A percentile compares a stretch with the other conserved stretches of the same genome.
phyloP scores from a whole-genome alignment of 2,888 invertebrate species.

The Heteropelma amictum region DNA sequence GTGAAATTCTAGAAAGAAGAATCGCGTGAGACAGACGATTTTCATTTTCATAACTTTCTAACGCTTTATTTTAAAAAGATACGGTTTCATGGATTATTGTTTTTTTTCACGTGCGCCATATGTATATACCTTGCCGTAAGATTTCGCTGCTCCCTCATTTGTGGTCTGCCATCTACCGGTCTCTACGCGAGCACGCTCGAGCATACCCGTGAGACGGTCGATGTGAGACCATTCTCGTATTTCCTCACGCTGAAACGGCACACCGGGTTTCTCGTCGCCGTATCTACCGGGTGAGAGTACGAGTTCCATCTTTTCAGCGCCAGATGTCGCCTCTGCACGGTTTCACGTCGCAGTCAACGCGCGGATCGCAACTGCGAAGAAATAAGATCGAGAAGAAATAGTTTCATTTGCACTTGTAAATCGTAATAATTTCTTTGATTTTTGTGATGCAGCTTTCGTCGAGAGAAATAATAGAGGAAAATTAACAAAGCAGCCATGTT shows the following conservation, averaged over 20 bases:
- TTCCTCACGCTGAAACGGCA: conserved; percentile 79
- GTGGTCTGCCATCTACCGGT: conserved; percentile 80
- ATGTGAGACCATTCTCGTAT: conserved; percentile 80
- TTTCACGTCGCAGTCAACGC: no score
- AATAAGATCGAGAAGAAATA: neutral
- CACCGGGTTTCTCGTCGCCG: conserved; percentile 65
- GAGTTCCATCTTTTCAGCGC: conserved; percentile 67
- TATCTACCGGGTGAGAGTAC: conserved; percentile 66
- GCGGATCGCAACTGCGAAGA: no score
- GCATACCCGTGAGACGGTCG: conserved; percentile 80
- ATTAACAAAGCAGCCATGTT: no score
- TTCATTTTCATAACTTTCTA: conserved; percentile 29
- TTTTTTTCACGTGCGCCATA: no score
- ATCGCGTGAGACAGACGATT: conserved; percentile 1
- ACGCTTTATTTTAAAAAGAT: neutral
- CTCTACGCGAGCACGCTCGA: conserved; percentile 80
- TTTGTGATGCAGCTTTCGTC: neutral
- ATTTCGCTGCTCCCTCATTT: conserved; percentile 78
- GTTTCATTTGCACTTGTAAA: neutral
- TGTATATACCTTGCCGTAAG: conserved; percentile 80
- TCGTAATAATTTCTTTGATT: no score
- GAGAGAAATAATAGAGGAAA: neutral
- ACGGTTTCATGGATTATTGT: neutral
- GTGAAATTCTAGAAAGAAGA: neutral
- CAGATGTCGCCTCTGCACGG: no score